Evolutionary conservation across 2,113 vertebrate genomes (phyloP), one percentile per base, ranked within the genome.

Genomic region (Gobio gobio): DNA sequence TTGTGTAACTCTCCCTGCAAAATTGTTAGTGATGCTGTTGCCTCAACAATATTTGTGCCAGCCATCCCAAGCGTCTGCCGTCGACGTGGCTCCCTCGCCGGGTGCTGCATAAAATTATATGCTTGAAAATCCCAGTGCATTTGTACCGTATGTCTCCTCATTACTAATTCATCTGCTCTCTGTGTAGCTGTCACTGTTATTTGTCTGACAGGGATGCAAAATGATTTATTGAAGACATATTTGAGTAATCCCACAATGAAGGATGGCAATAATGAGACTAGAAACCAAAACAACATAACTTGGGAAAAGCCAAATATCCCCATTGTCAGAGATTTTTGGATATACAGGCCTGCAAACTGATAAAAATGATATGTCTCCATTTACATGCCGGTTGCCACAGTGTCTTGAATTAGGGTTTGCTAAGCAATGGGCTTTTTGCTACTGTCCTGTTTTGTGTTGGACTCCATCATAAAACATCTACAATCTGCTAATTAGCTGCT

Each of bases 141-240:
- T 79, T 66, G 74, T 83, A 70, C 16, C 29, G 18, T 73, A 87
- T 83, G 82, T 83, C 74, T 68, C 18, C 45, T 85, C 74, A 88
- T 86, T 51, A 83, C 22, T 88, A 79, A 89, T 86, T 85, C 51
- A 85, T 85, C 22, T 5, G 16, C 58, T 78, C 33, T 40, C 68
- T 45, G 47, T 85, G 80, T 78, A 76, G 43, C 61, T 85, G 82
- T 82, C 51, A 59, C 47, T 59, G 29, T 82, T 78, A 51, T 87
- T 86, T 88, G 78, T 86, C 78, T 78, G 87, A 83, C 72, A 81
- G 66, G 43, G 47, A 78, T 68, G 13, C 77, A 80, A 75, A 83
- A 85, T 80, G 68, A 89, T 86, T 88, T 85, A 88, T 86, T 86
- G 68, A 85, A 74, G 72, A 77, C 58, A 79, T 64, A 76, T 81